Base-by-base conservation (phyloP, 2,888 invertebrate genomes). In the Nemotelus pantherinus region DNA sequence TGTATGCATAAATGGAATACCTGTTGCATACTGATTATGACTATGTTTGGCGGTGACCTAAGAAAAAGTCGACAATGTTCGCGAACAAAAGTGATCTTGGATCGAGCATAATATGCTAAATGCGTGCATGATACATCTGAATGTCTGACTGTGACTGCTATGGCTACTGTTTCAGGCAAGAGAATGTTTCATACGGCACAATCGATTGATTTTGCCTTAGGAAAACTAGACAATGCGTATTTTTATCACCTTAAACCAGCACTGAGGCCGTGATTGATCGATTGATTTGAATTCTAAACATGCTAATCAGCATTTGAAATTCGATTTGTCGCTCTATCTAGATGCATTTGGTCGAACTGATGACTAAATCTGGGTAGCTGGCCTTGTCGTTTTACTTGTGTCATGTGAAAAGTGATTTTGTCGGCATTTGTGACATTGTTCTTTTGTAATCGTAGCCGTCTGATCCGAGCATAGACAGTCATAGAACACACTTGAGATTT, bases 21-120 rank as follows among this genome's bases (percentile, higher is more conserved):
- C n/a, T 60, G 74, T 74, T 74, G 74, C 74, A 74, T 63, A 74
- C 60, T 74, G 60, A 74, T 74, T 74, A 74, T 74, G 74, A 74
- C 74, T 74, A 74, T 74, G 60, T 74, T 74, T 74, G 74, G 60
- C 41, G 74, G 74, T 74, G 74, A 74, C 74, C 74, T 74, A 74
- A 74, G 63, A 9, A 10, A 63, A 25, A 39, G 10, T 10, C 10
- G 10, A 7, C 39, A n/a, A 67, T 67, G 67, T 67, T 67, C 45
- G 48, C 10, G n/a, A 50, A 48, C 67, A 67, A 67, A 67, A 50
- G 71, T 72, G 71, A 72, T 72, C 71, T 72, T 72, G 71, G 58
- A 25, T 57, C 63, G 60, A 74, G 74, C 74, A 74, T 60, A 74
- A 74, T 74, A 63, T 74, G 74, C 63, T 74, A 74, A 74, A 63